Evolutionary conservation across 2,888 invertebrate species (phyloP), one percentile per base, ranked within the genome.

Genomic region (Caradrina kadenii): DNA sequence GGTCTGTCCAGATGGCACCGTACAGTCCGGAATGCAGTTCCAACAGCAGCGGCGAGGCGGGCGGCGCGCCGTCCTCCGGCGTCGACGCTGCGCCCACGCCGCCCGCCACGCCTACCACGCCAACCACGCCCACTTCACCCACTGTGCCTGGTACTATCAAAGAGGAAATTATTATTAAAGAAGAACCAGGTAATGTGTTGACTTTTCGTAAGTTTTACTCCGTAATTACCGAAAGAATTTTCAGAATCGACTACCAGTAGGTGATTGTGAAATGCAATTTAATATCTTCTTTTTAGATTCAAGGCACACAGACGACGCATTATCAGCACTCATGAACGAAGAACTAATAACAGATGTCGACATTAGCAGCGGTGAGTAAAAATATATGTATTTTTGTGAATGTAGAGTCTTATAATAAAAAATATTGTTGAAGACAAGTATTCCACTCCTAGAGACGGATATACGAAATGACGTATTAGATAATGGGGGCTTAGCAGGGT

Each of bases 11-110:
- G 96, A 96, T 96, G 92, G 96, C 96, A 56, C 96, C 96, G 1
- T 96, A 96, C 92, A 96, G 96, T 72, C 96, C 96, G 1, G 96
- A 96, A 83, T 96, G 96, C 91, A 96, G 96, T 79, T 96, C 96
- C 7, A 96, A 96, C 92, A 96, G 96, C 83, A 96, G 96, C 89
- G 96, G 93, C 31, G 95, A 94, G 82, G 90, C 89, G 73, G 88
- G 85, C 15, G 86, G 80, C 35, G 81, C 80, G 65, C 79, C 74
- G 53, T 82, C 85, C 72, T 60, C 85, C 21, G 88, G 87, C 31
- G 90, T 88, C n/a, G 91, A 74, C 75, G 75, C 80, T 5, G 74
- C 82, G 54, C 80, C 79, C 66, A 73, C 92, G 21, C 90, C 92
- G 71, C 93, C 94, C 80, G 91, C 94, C 79, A 93, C 95, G 7